Evolutionary conservation across 2,888 invertebrate genomes (phyloP).

Genomic region (Eristalis intricaria): DNA sequence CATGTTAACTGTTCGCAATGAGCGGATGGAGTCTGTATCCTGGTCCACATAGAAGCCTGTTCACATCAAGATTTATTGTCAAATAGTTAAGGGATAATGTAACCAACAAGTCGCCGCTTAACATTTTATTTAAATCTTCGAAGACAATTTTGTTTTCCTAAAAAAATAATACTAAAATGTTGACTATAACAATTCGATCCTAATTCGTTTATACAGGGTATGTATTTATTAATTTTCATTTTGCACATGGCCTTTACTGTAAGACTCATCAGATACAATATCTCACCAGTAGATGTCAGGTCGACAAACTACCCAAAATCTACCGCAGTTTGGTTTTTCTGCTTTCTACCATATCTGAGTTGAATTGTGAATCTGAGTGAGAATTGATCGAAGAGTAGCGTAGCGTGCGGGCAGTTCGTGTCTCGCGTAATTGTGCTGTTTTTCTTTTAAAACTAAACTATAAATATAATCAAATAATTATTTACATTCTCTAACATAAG

Average conservation of each 20-base stretch:
- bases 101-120: too few species aligned
- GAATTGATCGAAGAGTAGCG: slow-evolving; percentile 68
- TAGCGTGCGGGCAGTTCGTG: slow-evolving; percentile 52
- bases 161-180: too few species aligned
- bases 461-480: slow-evolving; percentile 1
- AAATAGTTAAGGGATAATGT: too few species aligned
- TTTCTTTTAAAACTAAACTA: slow-evolving; percentile 1
- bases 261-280: background rate
- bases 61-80: too few species aligned
- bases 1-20: too few species aligned
- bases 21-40: too few species aligned
- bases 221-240: too few species aligned
- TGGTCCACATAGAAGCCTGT: too few species aligned
- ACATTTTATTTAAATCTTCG: too few species aligned
- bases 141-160: too few species aligned
- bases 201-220: too few species aligned
- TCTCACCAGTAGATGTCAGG: background rate
- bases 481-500: background rate
- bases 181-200: too few species aligned
- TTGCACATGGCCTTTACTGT: background rate
- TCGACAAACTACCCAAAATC: background rate
- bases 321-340: background rate
- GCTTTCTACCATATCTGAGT: background rate
- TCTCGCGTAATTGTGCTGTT: slow-evolving; percentile 19
- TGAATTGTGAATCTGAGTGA: slow-evolving; percentile 32